Evolutionary conservation across 2,113 vertebrate species (phyloP).

Genomic region (Nesoenas mayeri): DNA sequence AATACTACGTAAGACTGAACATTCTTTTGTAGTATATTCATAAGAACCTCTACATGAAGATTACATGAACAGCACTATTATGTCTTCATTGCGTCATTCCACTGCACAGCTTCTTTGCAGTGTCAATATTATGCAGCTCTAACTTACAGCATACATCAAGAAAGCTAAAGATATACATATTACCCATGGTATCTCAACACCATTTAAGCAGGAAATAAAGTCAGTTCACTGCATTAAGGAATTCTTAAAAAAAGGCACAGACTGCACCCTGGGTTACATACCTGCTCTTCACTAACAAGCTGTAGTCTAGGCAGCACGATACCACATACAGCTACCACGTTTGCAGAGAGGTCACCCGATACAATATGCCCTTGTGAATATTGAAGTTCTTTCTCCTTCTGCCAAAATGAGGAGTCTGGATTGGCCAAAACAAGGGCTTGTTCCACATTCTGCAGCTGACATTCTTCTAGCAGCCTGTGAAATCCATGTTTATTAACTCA

Average conservation of each 20-base stretch:
- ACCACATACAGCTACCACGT: conserved; percentile 89
- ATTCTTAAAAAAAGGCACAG: not conserved
- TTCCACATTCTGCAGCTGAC: conserved; percentile 84
- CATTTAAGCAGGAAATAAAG: not conserved
- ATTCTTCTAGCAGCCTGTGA: conserved; percentile 88
- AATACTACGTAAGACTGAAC: not conserved
- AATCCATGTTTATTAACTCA: not conserved
- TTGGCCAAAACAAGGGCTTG: conserved; percentile 88
- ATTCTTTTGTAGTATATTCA: not conserved
- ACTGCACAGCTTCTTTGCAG: not conserved
- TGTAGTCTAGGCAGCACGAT: conserved; percentile 82
- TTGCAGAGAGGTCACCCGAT: conserved; percentile 84
- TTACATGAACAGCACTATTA: not conserved
- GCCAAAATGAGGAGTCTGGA: conserved; percentile 81
- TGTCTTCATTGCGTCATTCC: not conserved
- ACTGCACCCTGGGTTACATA: conserved; percentile 27
- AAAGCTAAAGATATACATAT: not conserved
- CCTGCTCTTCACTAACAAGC: conserved; percentile 71
- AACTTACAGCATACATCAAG: not conserved
- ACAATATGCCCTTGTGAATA: conserved; percentile 82
- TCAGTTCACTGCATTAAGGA: not conserved
- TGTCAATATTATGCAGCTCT: not conserved
- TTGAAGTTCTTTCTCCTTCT: conserved; percentile 77
- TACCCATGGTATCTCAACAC: fast-evolving
- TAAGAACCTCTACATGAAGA: not conserved